Evolutionary conservation across 1,140 invertebrate genomes (phyloP).

Genomic region (Plutomurus gul): DNA sequence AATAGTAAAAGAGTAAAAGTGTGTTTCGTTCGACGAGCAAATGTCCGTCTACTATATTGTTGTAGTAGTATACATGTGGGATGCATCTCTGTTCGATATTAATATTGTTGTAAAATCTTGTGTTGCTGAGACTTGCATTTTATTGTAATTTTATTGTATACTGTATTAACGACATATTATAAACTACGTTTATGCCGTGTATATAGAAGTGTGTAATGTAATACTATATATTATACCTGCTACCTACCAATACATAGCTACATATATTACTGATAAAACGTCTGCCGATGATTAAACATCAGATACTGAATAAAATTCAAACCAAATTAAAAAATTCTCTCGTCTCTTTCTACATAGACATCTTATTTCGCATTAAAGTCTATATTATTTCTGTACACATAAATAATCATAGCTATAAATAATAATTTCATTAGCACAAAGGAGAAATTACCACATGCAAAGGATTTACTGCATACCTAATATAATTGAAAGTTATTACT

Average conservation of each 20-base stretch:
- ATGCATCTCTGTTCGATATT: no score
- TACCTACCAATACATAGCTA: conserved; percentile 16
- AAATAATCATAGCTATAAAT: neutral
- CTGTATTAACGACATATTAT: neutral
- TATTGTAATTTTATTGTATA: conserved; percentile 18
- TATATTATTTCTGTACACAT: neutral
- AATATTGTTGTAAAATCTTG: no score
- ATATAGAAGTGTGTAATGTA: conserved; percentile 15
- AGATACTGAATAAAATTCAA: conserved; percentile 13
- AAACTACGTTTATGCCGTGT: conserved; percentile 13
- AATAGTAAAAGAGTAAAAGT: no score
- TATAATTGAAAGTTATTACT: no score
- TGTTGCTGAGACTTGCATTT: conserved; percentile 7
- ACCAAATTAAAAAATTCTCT: neutral
- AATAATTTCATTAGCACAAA: neutral
- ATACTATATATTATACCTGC: conserved; percentile 16
- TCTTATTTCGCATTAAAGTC: neutral
- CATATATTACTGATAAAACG: conserved; percentile 27
- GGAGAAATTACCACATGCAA: no score
- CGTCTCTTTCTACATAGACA: neutral
- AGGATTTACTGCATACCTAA: neutral
- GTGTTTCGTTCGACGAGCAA: no score
- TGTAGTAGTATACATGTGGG: neutral
- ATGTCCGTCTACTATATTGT: no score
- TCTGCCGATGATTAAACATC: conserved; percentile 26